These are phyloP conservation scores for Aphaenogaster floridana DNA, from an alignment of 1,140 invertebrate genomes.

Conservation along the genomic window DNA sequence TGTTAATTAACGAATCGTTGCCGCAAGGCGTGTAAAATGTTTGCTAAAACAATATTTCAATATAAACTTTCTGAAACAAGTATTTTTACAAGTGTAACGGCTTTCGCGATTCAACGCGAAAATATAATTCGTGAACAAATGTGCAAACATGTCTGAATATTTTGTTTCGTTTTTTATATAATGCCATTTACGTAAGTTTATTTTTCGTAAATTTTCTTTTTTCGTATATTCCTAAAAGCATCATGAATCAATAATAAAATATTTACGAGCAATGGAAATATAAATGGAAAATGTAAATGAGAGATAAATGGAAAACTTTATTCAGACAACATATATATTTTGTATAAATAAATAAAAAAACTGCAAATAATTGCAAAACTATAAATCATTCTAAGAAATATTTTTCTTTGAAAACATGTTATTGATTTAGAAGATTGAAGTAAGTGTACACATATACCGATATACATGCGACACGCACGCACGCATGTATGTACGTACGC, in stretches of 20 bases:
- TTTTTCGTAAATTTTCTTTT: conserved; percentile 7
- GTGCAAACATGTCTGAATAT: conserved; percentile 38
- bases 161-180: not conserved
- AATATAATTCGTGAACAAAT: conserved; percentile 48
- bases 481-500: not conserved
- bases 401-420: not conserved
- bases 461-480: no score
- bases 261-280: not conserved
- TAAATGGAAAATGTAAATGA: conserved; percentile 28
- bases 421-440: not conserved
- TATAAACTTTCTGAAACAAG: conserved; percentile 40
- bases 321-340: conserved; percentile 3
- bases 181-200: conserved; percentile 30
- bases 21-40: conserved; percentile 1
- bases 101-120: conserved; percentile 25
- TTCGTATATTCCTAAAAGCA: not conserved
- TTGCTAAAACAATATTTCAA: conserved; percentile 38
- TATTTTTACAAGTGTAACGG: conserved; percentile 45
- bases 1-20: conserved; percentile 26
- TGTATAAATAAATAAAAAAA: conserved; percentile 2
- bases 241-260: conserved; percentile 39
- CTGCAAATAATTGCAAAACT: not conserved
- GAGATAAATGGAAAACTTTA: not conserved
- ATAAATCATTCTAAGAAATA: not conserved
- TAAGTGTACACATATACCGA: no score